These are phyloP conservation scores for Polymixis flavicincta DNA, from an alignment of 2,888 invertebrate species.

Conservation along the genomic window DNA sequence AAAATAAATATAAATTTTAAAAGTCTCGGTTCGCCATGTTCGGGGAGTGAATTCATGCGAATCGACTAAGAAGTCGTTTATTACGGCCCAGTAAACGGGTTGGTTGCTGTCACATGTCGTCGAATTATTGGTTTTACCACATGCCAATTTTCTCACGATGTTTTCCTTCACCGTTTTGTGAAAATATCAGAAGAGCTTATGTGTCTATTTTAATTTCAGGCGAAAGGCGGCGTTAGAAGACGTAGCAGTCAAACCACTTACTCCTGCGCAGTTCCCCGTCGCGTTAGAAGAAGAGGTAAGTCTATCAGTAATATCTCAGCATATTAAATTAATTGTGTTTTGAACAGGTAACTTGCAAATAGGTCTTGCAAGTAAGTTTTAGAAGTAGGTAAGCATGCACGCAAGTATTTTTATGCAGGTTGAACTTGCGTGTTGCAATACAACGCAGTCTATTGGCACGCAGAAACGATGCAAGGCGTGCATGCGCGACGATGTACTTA, in stretches of 20 bases:
- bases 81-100: too few species aligned
- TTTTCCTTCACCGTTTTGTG: neutral
- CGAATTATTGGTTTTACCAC: neutral
- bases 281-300: constrained; percentile 96
- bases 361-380: neutral
- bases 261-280: constrained; percentile 94
- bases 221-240: constrained; percentile 93
- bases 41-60: too few species aligned
- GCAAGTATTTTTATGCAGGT: neutral
- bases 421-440: neutral
- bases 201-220: constrained; percentile 85
- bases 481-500: too few species aligned
- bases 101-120: neutral
- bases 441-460: neutral
- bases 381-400: neutral
- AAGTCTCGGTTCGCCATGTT: too few species aligned
- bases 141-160: neutral
- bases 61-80: too few species aligned
- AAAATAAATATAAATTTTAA: too few species aligned
- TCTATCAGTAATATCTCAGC: constrained; percentile 31
- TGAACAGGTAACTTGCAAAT: neutral
- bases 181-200: neutral
- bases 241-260: constrained; percentile 97
- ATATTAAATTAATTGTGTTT: neutral
- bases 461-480: neutral